Evolutionary conservation across 2,888 invertebrate species (phyloP).

Genomic region (Euzophera pinguis): DNA sequence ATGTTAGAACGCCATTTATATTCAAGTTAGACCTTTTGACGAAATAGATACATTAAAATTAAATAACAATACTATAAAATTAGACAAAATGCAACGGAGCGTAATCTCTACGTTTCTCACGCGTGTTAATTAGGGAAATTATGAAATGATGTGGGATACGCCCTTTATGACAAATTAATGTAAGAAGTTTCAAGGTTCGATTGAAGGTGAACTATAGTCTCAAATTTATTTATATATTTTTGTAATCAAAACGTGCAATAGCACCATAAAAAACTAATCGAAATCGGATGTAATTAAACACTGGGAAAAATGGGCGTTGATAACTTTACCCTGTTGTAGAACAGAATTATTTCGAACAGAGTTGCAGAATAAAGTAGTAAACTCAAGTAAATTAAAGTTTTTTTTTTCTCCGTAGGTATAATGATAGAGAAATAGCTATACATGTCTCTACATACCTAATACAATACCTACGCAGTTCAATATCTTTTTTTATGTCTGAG

Average conservation of each 20-base stretch:
- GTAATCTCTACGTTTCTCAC: conserved; percentile 9
- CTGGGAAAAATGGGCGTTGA: neutral
- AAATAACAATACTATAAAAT: neutral
- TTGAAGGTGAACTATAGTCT: neutral
- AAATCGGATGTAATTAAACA: neutral
- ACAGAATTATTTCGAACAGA: too few relatives aligned
- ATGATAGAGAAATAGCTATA: too few relatives aligned
- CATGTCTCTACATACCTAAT: too few relatives aligned
- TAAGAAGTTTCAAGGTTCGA: neutral
- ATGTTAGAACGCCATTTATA: neutral
- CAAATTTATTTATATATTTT: neutral
- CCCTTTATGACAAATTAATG: conserved; percentile 3
- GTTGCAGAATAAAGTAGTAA: too few relatives aligned
- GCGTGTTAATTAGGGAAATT: conserved; percentile 7
- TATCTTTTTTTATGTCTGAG: too few relatives aligned
- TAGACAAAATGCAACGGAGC: neutral
- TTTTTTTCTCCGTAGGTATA: too few relatives aligned
- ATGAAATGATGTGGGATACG: conserved; percentile 3
- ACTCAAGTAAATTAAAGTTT: too few relatives aligned
- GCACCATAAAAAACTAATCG: neutral
- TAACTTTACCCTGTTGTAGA: too few relatives aligned
- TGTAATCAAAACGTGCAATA: neutral
- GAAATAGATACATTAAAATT: neutral
- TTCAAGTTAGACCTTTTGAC: neutral
- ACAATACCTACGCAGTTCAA: too few relatives aligned